Conservation (phyloP, 2,113 vertebrate genomes). For the Setophaga coronata region DNA sequence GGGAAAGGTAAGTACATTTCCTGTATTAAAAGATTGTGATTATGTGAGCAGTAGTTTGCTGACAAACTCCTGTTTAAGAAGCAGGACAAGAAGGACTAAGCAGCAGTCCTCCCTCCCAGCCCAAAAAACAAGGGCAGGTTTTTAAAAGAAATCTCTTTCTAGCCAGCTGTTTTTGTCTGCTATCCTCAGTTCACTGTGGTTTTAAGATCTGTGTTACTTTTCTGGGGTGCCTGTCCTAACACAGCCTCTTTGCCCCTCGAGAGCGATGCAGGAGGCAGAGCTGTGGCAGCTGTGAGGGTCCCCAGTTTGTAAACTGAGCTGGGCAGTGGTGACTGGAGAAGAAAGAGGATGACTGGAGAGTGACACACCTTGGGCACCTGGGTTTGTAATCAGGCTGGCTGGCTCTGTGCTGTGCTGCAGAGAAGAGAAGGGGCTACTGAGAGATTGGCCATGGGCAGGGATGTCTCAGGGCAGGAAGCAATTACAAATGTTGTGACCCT, state of each 20-base stretch:
- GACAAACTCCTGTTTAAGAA: not conserved
- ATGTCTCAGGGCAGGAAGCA: not conserved
- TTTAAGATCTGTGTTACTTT: not conserved
- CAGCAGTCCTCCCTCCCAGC: not conserved
- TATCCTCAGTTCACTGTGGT: not conserved
- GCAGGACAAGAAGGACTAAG: not conserved
- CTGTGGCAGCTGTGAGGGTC: not conserved
- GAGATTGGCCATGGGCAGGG: not conserved
- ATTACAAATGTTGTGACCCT: not conserved
- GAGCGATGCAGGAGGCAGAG: not conserved
- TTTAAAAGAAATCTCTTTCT: not conserved
- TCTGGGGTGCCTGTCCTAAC: not conserved
- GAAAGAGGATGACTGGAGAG: not conserved
- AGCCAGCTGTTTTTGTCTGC: not conserved
- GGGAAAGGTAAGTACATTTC: slow-evolving; percentile 81
- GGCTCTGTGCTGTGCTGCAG: not conserved
- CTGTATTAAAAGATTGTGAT: not conserved
- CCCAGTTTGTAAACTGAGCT: rapidly evolving
- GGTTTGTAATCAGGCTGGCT: not conserved
- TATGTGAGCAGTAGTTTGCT: not conserved
- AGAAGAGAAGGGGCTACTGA: not conserved
- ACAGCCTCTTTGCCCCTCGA: not conserved
- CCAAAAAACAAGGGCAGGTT: not conserved
- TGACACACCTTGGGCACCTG: rapidly evolving
- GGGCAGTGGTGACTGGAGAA: not conserved